phyloP scores from a whole-genome alignment of 2,888 invertebrate genomes.

The Frankliniella intonsa region DNA sequence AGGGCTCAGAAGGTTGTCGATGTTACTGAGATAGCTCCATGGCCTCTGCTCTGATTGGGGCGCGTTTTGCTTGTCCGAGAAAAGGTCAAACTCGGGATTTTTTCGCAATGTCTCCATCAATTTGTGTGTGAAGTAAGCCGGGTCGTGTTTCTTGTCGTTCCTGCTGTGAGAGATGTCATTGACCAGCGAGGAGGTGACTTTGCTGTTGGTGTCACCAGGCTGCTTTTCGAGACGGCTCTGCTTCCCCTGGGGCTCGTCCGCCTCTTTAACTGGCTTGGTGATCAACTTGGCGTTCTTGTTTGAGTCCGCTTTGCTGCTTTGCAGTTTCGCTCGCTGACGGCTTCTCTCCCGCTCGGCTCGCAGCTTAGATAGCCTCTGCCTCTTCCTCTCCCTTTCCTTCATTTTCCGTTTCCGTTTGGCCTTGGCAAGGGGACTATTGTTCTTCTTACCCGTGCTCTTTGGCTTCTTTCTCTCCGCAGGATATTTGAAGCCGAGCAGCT shows the following conservation, averaged over 20 bases:
- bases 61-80: not conserved
- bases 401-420: conserved; percentile 10
- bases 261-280: not conserved
- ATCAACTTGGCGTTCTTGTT: not conserved
- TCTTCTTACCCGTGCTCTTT: not conserved
- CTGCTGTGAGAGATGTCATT: not conserved
- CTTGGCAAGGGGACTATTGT: conserved; percentile 6
- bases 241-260: not conserved
- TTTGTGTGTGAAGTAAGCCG: not conserved
- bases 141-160: not conserved
- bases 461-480: conserved; percentile 9
- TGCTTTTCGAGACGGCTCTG: not conserved
- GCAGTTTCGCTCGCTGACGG: not conserved
- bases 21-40: not conserved
- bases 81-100: not conserved
- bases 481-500: not conserved
- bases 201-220: not conserved
- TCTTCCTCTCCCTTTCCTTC: conserved; percentile 14
- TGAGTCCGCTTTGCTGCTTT: not conserved
- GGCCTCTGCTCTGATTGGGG: not conserved
- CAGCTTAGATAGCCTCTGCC: not conserved
- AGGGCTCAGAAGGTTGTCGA: not conserved
- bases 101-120: not conserved
- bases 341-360: not conserved
- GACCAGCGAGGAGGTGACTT: not conserved